Conservation (phyloP, 2,797 vertebrate species). For the Onychomys torridus region DNA sequence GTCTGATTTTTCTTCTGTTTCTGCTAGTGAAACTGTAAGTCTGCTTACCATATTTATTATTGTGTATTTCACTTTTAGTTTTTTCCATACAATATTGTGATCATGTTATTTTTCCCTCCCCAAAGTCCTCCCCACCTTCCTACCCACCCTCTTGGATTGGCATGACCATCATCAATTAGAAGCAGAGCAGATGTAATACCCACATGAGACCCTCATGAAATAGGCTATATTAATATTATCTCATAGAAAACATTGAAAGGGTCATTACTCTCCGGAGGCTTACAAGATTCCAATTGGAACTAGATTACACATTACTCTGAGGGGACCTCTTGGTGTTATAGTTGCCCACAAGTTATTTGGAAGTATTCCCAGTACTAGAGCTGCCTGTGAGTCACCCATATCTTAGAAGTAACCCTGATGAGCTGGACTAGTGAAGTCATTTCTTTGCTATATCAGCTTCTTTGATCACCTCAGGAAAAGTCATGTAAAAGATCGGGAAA, state of each 20-base stretch:
- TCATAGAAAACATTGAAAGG: not conserved
- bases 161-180: not conserved
- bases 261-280: not conserved
- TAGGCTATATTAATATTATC: not conserved
- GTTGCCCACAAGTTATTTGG: not conserved
- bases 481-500: not conserved
- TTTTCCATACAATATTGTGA: not conserved
- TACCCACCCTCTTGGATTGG: not conserved
- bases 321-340: not conserved
- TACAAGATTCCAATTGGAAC: not conserved
- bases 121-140: not conserved
- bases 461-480: not conserved
- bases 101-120: not conserved
- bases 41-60: slow-evolving; percentile 82
- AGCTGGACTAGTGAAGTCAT: not conserved
- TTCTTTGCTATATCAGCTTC: not conserved
- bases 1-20: slow-evolving; percentile 82
- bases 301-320: not conserved
- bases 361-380: not conserved
- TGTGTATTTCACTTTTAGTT: slow-evolving; percentile 26
- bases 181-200: not conserved
- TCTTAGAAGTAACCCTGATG: not conserved
- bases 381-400: too few relatives aligned
- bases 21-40: slow-evolving; percentile 83
- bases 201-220: not conserved